Conservation (phyloP, 2,113 vertebrate species). For the Arizona elegans region DNA sequence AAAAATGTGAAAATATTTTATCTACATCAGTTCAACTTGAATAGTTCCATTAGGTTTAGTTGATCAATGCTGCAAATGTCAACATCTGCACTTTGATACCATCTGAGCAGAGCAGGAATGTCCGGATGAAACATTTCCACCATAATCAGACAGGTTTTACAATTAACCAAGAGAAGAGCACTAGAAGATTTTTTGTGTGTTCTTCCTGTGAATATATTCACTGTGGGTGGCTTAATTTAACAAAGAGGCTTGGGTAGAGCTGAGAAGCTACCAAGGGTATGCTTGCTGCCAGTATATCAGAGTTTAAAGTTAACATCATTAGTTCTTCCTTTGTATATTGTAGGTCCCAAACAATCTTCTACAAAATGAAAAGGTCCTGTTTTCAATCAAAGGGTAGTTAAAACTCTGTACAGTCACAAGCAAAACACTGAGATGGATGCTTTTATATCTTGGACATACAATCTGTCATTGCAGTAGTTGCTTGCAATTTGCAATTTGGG, state of each 20-base stretch:
- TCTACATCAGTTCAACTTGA: background rate
- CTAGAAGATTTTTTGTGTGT: background rate
- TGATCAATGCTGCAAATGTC: background rate
- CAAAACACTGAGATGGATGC: constrained; percentile 24
- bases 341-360: background rate
- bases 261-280: background rate
- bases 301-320: background rate
- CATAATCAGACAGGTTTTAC: constrained; percentile 28
- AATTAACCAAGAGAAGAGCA: constrained; percentile 21
- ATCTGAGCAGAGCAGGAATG: background rate
- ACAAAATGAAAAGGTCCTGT: background rate
- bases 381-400: constrained; percentile 28
- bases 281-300: constrained; percentile 14
- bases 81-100: background rate
- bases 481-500: background rate
- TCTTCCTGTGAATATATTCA: constrained; percentile 1
- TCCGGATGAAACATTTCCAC: constrained; percentile 27
- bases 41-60: background rate
- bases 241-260: constrained; percentile 7
- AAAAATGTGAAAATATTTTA: background rate
- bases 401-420: background rate
- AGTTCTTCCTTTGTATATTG: constrained; percentile 23
- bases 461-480: background rate
- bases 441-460: background rate
- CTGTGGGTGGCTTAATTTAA: constrained; percentile 18